Evolutionary conservation across 2,797 vertebrate genomes (phyloP).

Genomic region (Leucoraja ocellata): DNA sequence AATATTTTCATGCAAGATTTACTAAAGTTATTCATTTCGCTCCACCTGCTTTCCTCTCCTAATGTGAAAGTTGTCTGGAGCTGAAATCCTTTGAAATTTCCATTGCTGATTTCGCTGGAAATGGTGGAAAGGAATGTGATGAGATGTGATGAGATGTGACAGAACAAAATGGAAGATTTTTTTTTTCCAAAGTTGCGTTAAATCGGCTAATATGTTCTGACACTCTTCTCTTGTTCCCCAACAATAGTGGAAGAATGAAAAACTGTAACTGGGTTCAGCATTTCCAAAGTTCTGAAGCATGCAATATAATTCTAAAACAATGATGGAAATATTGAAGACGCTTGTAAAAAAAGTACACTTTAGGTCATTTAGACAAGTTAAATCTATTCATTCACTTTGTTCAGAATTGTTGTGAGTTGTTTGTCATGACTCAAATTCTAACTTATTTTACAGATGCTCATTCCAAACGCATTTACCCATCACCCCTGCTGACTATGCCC

Average conservation of each 20-base stretch:
- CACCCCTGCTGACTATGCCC: background rate
- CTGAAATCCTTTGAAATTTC: slow-evolving; percentile 12
- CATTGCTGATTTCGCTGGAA: background rate
- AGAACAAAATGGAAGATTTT: background rate
- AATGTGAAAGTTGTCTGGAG: background rate
- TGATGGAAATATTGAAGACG: background rate
- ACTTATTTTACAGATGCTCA: background rate
- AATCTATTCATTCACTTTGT: background rate
- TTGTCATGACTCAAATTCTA: background rate
- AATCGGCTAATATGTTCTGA: background rate
- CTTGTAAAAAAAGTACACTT: background rate
- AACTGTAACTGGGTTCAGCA: background rate
- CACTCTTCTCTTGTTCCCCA: background rate
- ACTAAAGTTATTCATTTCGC: background rate
- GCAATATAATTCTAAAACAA: background rate
- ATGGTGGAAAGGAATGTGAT: background rate
- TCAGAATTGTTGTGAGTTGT: background rate
- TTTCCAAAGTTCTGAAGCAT: background rate
- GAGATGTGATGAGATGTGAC: background rate
- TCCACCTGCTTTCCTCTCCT: background rate
- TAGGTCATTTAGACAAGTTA: background rate
- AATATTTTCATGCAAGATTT: background rate
- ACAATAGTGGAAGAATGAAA: background rate
- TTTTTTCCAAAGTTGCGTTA: background rate
- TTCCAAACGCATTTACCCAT: background rate